phyloP scores from a whole-genome alignment of 1,140 invertebrate genomes.

The Yoshiicerus persimilis region DNA sequence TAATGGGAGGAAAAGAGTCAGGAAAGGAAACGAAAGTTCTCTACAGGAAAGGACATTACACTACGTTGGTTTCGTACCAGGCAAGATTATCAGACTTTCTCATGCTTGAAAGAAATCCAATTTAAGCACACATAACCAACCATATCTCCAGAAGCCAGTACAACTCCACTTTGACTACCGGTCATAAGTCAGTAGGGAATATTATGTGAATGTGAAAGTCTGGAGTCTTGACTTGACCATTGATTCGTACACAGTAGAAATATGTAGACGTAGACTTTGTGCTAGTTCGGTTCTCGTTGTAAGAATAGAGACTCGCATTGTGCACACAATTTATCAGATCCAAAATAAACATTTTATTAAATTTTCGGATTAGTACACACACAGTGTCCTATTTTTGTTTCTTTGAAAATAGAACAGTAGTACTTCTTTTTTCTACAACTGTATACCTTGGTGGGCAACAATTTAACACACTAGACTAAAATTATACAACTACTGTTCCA shows the following conservation, averaged over 20 bases:
- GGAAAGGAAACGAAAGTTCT: not conserved
- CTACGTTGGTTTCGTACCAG: not conserved
- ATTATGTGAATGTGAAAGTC: not conserved
- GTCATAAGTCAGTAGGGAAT: not conserved
- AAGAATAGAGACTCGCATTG: not conserved
- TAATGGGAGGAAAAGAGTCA: not conserved
- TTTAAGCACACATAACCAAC: not conserved
- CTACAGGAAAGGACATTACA: not conserved
- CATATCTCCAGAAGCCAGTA: not conserved
- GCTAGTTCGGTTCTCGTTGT: not conserved
- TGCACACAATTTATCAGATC: not conserved
- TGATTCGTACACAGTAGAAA: not conserved
- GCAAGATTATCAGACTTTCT: not conserved
- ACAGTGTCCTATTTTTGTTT: not conserved
- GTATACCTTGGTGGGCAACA: no score
- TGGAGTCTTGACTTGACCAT: not conserved
- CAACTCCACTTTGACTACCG: not conserved
- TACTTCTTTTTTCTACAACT: no score
- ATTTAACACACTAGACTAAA: no score
- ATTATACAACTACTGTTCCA: no score
- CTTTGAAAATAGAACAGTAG: not conserved
- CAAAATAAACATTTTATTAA: not conserved
- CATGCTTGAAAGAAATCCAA: not conserved
- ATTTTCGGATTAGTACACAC: not conserved
- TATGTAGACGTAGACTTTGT: not conserved